Conservation (phyloP, 2,888 invertebrate species). For the Diaphora mendica region DNA sequence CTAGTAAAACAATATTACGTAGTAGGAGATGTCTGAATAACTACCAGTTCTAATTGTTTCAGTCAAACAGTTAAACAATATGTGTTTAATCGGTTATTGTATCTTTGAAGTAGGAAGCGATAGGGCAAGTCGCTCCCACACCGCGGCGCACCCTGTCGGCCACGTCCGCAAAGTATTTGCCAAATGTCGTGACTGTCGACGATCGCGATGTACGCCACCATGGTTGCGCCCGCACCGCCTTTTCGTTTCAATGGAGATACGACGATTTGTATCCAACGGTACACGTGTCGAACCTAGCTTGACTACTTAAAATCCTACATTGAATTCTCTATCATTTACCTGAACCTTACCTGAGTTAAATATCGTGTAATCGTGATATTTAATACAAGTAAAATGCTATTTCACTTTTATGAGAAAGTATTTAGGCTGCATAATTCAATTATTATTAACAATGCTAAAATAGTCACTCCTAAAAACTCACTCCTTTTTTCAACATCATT, state of each 20-base stretch:
- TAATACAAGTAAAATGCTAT: slow-evolving; percentile 38
- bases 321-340: slow-evolving; percentile 62
- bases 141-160: slow-evolving; percentile 68
- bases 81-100: slow-evolving; percentile 66
- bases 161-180: slow-evolving; percentile 82
- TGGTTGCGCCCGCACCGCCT: slow-evolving; percentile 76
- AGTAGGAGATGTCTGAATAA: slow-evolving; percentile 9
- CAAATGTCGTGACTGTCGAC: slow-evolving; percentile 85
- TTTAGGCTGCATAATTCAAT: neutral
- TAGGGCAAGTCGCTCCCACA: slow-evolving; percentile 83
- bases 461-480: neutral
- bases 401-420: neutral
- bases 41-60: slow-evolving; percentile 39
- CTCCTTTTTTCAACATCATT: slow-evolving; percentile 6
- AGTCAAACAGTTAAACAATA: slow-evolving; percentile 57
- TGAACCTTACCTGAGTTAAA: slow-evolving; percentile 51
- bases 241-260: slow-evolving; percentile 79
- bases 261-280: slow-evolving; percentile 81
- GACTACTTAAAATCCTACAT: slow-evolving; percentile 67
- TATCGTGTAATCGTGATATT: slow-evolving; percentile 61
- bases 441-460: neutral
- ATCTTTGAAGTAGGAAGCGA: slow-evolving; percentile 82
- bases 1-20: neutral
- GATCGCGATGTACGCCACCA: slow-evolving; percentile 84
- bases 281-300: slow-evolving; percentile 74